Evolutionary conservation across 2,113 vertebrate genomes (phyloP), one percentile per base, ranked within the genome.

Genomic region (Rhabdomys dilectus): DNA sequence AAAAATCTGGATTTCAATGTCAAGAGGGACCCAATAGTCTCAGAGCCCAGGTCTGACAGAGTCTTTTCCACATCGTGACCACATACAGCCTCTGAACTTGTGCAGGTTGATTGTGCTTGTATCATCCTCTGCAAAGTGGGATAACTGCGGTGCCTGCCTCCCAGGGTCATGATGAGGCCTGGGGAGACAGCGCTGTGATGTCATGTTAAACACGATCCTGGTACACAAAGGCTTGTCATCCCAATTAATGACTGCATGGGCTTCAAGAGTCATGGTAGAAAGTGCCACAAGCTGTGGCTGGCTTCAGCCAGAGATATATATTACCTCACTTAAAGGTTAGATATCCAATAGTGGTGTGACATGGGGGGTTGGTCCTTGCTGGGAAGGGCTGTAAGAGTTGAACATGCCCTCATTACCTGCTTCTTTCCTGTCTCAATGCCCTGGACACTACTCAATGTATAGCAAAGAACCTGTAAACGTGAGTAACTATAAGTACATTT

Each of bases 141-240:
- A 85, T 17, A 45, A 45, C 39, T 62, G 60, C 39, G 11, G 24
- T 31, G 24, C 7, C 39, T 29, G 13, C 22, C 56, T 31, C n/a
- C 58, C 56, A 12, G 45, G 0, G 21, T 4, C 36, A 53, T 31
- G 24, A 13, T 1, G 68, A 84, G 39, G 24, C 51, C 3, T 42
- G 42, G 2, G 13, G 31, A 45, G 42, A n/a, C 2, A 4, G 56
- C 31, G 24, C 36, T 0, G 15, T 7, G 12, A 77, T 34, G 36
- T 16, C 0, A 12, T 62, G 24, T 26, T 62, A 7, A 34, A 88
- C 31, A 91, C 24, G 77, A 36, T 15, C 3, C 91, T 29, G n/a
- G 72, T 10, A 36, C 0, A 3, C 10, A 3, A 0, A 0, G 3
- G 66, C 26, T 16, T 10, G 22, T 36, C 48, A 6, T 42, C 39